These are phyloP conservation scores for Steinernema carpocapsae DNA, from an alignment of 2,888 invertebrate genomes.

Conservation along the genomic window DNA sequence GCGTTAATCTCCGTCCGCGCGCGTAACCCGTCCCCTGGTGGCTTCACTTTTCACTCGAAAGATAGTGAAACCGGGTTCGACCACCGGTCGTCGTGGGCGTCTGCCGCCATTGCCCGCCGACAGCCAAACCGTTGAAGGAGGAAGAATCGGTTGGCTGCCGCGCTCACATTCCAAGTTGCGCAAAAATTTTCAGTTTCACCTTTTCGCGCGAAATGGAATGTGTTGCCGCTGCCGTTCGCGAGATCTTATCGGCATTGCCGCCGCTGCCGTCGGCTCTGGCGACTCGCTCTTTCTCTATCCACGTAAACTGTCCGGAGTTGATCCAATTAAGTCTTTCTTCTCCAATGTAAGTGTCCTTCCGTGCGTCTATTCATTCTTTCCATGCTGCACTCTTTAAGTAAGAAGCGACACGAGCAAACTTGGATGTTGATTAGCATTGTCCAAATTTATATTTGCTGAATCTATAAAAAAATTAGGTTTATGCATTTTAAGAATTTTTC, in stretches of 20 bases:
- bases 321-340: slow-evolving; percentile 18
- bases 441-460: too few relatives aligned
- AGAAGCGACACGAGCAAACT: too few relatives aligned
- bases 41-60: slow-evolving; percentile 19
- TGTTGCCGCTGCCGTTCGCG: slow-evolving; percentile 30
- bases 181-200: slow-evolving; percentile 34
- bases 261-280: background rate
- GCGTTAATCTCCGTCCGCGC: background rate
- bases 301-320: slow-evolving; percentile 12
- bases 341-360: background rate
- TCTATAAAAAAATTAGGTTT: too few relatives aligned
- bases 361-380: background rate
- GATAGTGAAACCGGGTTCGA: slow-evolving; percentile 21
- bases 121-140: too few relatives aligned
- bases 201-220: slow-evolving; percentile 35
- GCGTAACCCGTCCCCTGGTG: background rate
- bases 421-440: too few relatives aligned
- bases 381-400: too few relatives aligned
- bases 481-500: too few relatives aligned
- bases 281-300: slow-evolving; percentile 32
- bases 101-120: too few relatives aligned
- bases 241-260: slow-evolving; percentile 27
- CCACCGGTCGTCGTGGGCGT: background rate
- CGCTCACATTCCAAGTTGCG: slow-evolving; percentile 25
- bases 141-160: background rate